Evolutionary conservation across 2,888 invertebrate genomes (phyloP).

Genomic region (Melieria picta): DNA sequence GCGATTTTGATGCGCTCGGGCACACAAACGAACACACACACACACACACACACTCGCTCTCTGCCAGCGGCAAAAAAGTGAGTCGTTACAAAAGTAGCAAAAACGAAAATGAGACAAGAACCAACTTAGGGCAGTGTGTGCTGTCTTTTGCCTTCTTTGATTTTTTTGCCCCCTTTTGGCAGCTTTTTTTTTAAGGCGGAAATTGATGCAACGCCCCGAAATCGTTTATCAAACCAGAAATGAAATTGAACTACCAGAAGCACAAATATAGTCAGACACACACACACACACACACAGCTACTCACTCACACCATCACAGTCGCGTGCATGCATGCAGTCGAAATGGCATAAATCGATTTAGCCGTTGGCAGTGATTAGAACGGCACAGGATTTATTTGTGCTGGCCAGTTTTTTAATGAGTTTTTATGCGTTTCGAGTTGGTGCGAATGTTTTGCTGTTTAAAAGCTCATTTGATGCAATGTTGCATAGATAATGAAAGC

Average conservation of each 20-base stretch:
- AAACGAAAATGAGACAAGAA: not conserved
- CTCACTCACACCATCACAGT: not conserved
- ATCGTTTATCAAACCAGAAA: conserved; percentile 62
- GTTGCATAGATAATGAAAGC: too few relatives aligned
- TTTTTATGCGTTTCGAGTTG: too few relatives aligned
- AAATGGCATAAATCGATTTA: conserved; percentile 53
- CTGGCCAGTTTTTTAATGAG: too few relatives aligned
- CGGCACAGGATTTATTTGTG: too few relatives aligned
- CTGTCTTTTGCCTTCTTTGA: not conserved
- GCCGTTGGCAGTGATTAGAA: conserved; percentile 47
- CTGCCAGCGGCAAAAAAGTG: too few relatives aligned
- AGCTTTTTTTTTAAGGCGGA: conserved; percentile 54
- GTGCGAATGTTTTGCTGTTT: too few relatives aligned
- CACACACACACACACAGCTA: too few relatives aligned
- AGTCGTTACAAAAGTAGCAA: too few relatives aligned
- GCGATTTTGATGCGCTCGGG: conserved; percentile 43
- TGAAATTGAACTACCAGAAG: conserved; percentile 52
- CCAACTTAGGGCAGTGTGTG: not conserved
- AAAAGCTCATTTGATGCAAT: too few relatives aligned
- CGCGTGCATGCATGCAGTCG: conserved; percentile 35
- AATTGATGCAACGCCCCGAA: conserved; percentile 60
- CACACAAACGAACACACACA: not conserved
- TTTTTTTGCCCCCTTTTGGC: conserved; percentile 5
- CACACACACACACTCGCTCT: too few relatives aligned
- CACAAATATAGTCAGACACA: conserved; percentile 17